Evolutionary conservation across 2,113 vertebrate species (phyloP).

Genomic region (Panthera uncia): DNA sequence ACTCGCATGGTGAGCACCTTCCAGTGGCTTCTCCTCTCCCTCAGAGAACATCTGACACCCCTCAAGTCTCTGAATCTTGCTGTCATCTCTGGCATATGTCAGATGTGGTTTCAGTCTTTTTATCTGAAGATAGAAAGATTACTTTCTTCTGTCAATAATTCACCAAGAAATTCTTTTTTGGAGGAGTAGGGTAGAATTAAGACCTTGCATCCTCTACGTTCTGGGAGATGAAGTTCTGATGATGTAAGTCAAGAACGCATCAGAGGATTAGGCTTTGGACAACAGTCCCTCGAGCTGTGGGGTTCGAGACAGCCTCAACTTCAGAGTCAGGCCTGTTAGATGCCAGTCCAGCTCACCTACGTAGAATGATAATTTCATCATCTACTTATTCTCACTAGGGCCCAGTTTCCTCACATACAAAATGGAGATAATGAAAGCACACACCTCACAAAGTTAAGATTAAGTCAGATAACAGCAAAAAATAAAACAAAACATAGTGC

Average conservation of each 20-base stretch:
- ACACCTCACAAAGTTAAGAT: neutral
- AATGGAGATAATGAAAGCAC: neutral
- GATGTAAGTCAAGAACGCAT: neutral
- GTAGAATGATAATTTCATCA: neutral
- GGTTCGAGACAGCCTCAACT: neutral
- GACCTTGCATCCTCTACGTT: neutral
- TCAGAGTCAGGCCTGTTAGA: neutral
- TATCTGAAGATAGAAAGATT: neutral
- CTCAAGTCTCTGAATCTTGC: neutral
- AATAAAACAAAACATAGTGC: neutral
- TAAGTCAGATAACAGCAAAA: neutral
- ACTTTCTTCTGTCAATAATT: neutral
- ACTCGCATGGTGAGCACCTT: neutral
- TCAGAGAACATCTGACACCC: neutral
- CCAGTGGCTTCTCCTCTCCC: neutral
- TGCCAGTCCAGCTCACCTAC: neutral
- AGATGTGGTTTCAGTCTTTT: neutral
- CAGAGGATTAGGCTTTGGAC: neutral
- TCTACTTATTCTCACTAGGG: neutral
- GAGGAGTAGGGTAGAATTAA: neutral
- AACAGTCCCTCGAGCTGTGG: neutral
- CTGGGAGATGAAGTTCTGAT: neutral
- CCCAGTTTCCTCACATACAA: neutral
- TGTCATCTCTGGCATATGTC: neutral
- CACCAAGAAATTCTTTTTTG: neutral